Conservation (phyloP, 92 coral and sea anemone species). For the Desmophyllum pertusum region DNA sequence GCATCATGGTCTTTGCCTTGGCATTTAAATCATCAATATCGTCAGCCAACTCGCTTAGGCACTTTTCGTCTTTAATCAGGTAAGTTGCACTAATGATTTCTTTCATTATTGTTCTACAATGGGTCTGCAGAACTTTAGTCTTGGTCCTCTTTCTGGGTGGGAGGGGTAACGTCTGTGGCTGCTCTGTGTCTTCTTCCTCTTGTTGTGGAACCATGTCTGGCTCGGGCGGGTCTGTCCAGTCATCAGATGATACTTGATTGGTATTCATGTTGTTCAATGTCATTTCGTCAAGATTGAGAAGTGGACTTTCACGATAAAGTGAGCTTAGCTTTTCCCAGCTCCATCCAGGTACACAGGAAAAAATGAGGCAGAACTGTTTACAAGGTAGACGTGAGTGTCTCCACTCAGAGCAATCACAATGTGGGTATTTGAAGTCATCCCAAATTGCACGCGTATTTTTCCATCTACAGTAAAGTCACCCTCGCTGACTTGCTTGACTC, state of each 20-base stretch:
- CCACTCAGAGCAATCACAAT: constrained; percentile 17
- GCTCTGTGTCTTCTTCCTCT: not conserved
- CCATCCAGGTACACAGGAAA: constrained; percentile 7
- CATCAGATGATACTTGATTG: not conserved
- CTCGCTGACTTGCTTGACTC: not conserved
- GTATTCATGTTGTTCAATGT: not conserved
- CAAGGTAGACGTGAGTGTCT: constrained; percentile 9
- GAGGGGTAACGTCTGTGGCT: not conserved
- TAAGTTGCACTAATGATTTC: not conserved
- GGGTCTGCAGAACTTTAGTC: not conserved
- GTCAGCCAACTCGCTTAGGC: not conserved
- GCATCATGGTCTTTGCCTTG: constrained; percentile 1
- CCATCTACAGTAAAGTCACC: constrained; percentile 7
- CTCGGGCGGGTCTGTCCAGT: not conserved
- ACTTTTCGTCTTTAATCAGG: constrained; percentile 2
- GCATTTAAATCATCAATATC: not conserved
- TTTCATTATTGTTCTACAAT: not conserved
- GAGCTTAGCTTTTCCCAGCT: constrained; percentile 15
- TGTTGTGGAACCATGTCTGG: not conserved
- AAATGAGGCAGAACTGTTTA: constrained; percentile 8
- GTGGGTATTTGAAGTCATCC: not conserved
- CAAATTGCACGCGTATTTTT: not conserved
- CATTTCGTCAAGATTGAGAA: constrained; percentile 5
- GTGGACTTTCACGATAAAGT: constrained; percentile 8
- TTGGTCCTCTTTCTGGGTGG: constrained; percentile 5